Evolutionary conservation across 2,888 invertebrate species (phyloP), one percentile per base, ranked within the genome.

Genomic region (Itoplectis maculator): DNA sequence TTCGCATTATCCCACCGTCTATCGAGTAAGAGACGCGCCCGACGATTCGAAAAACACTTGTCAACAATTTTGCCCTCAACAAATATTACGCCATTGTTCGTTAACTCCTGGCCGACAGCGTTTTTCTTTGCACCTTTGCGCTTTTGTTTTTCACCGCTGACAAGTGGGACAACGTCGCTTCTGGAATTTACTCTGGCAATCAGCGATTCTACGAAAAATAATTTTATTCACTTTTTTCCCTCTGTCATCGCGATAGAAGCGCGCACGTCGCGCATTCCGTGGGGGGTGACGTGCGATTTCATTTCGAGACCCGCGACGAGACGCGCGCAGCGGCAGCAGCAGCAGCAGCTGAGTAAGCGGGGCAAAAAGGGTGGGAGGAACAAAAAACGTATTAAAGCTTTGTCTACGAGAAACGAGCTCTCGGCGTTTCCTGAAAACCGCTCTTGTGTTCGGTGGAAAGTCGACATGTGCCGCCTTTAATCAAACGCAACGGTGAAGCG

Each of bases 381-480:
- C n/a, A n/a, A 15, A 61, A 61, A 61, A 2, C n/a, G 37, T 61
- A 63, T 23, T 66, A 40, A 56, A 51, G 42, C 49, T 49, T 40
- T 45, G 51, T 70, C 45, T 23, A 47, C 18, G 65, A 59, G 70
- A 66, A 76, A 76, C 69, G 79, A 68, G 66, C 56, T 79, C 59
- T 73, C 59, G 40, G 4, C 45, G 70, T 45, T 56, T 37, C 37
- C 61, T 11, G 40, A 18, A 35, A 65, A 5, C 29, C 40, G 56
- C 47, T 56, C 66, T 59, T 56, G 49, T 40, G 47, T 15, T 54
- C 45, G 8, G 79, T n/a, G n/a, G 49, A 73, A 79, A 49, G 56
- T 72, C 59, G 42, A 66, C 66, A 49, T 66, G 79, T 68, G 40
- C 35, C 40, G 59, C 47, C 66, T 79, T 79, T 79, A 72, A 79